These are phyloP conservation scores for Clinocottus analis DNA, from an alignment of 2,113 vertebrate genomes.

Conservation along the genomic window DNA sequence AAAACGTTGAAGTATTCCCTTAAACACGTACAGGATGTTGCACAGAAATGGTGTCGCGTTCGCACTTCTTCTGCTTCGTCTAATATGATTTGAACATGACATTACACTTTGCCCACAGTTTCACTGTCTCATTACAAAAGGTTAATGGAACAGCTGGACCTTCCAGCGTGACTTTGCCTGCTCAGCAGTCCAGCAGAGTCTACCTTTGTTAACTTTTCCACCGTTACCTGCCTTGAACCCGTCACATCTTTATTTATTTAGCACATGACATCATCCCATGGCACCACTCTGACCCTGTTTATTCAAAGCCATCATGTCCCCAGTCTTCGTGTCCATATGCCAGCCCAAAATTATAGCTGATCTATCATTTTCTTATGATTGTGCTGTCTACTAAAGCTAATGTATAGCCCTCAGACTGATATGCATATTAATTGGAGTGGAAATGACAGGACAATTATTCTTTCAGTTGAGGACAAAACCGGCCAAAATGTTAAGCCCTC, in stretches of 20 bases:
- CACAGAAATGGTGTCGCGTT: constrained; percentile 3
- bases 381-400: constrained; percentile 68
- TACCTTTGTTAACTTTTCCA: constrained; percentile 45
- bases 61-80: constrained; percentile 16
- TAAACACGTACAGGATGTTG: background rate
- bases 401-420: constrained; percentile 64
- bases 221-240: constrained; percentile 48
- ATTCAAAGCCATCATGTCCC: constrained; percentile 56
- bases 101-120: constrained; percentile 46
- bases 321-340: constrained; percentile 41
- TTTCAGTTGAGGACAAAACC: constrained; percentile 60
- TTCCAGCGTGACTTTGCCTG: constrained; percentile 36
- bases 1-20: constrained; percentile 8
- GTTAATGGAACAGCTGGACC: constrained; percentile 72
- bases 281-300: constrained; percentile 47
- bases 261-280: constrained; percentile 32
- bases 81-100: constrained; percentile 39
- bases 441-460: constrained; percentile 75
- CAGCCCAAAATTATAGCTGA: constrained; percentile 58
- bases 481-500: constrained; percentile 15
- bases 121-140: constrained; percentile 65
- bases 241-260: background rate
- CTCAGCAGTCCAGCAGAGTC: constrained; percentile 51
- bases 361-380: constrained; percentile 76
- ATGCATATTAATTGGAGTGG: constrained; percentile 72